Base-by-base conservation (phyloP, 1,140 invertebrate species). In the Trissolcus basalis region DNA sequence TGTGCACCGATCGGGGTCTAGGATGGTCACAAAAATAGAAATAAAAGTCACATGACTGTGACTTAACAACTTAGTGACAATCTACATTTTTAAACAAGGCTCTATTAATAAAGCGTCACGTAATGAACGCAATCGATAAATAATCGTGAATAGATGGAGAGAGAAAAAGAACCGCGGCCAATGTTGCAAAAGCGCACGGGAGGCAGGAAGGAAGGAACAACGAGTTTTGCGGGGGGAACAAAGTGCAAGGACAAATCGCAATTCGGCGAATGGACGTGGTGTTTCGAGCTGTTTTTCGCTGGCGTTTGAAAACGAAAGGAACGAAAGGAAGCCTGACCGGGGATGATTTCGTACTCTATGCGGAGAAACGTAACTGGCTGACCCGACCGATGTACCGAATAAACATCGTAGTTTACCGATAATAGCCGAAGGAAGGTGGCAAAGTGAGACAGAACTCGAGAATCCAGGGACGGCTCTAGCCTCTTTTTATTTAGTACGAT, bases 321-420 rank as follows among this genome's bases (percentile, higher is more conserved):
- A 68, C 19, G n/a, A 65, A 65, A 55, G 19, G 9, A 14, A 63
- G 45, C 7, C 32, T n/a, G 12, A 11, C 65, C 68, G 69, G 76
- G 72, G 68, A 80, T 78, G 75, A 82, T 82, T 72, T 74, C 74
- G 58, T 60, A 68, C 71, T 69, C 77, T 71, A 58, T 56, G 58
- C 58, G 13, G 67, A 58, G 74, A 81, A 72, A 69, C 72, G 77
- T 82, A 80, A 82, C 81, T 83, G 79, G 76, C 79, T 76, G 51
- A 77, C 72, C 77, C 75, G 72, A 75, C 64, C 77, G 81, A 83
- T 77, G 78, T 77, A 78, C 81, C 82, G 82, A 85, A 84, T 84
- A 84, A 84, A 82, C 82, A 84, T 84, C 82, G 82, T 85, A 82
- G 81, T 81, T 84, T 80, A 85, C 82, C 82, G 83, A 85, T 85